phyloP scores from a whole-genome alignment of 2,888 invertebrate genomes.

The Synanthedon vespiformis region DNA sequence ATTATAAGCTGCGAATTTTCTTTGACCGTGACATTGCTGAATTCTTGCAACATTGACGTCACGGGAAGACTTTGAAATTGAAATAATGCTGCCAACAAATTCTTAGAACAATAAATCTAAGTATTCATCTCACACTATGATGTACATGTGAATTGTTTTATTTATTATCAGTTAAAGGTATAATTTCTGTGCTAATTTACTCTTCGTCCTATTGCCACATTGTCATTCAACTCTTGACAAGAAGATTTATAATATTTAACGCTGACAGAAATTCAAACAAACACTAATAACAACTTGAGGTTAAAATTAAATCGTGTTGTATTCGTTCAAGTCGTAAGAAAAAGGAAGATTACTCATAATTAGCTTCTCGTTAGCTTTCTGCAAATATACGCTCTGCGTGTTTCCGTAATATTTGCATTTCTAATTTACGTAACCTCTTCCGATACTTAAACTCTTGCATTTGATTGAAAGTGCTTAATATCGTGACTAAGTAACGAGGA shows the following conservation, averaged over 20 bases:
- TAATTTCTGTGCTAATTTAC: not conserved
- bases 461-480: conserved; percentile 12
- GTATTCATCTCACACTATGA: not conserved
- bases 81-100: conserved; percentile 1
- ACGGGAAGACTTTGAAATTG: not conserved
- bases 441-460: conserved; percentile 10
- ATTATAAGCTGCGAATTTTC: too few species aligned
- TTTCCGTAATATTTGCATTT: conserved; percentile 35
- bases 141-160: not conserved
- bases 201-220: conserved; percentile 12
- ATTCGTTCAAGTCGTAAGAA: too few species aligned
- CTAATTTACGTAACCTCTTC: conserved; percentile 30
- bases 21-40: not conserved
- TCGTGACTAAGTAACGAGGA: conserved; percentile 30
- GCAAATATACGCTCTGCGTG: conserved; percentile 16
- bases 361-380: conserved; percentile 13
- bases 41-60: conserved; percentile 1
- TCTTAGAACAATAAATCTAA: conserved; percentile 1
- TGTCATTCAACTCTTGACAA: conserved; percentile 30
- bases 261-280: too few species aligned
- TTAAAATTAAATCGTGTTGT: too few species aligned
- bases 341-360: too few species aligned
- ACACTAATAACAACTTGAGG: too few species aligned
- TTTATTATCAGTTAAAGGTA: not conserved
- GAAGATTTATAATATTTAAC: conserved; percentile 1